phyloP scores from a whole-genome alignment of 2,888 invertebrate genomes.

The Melanostoma scalare region DNA sequence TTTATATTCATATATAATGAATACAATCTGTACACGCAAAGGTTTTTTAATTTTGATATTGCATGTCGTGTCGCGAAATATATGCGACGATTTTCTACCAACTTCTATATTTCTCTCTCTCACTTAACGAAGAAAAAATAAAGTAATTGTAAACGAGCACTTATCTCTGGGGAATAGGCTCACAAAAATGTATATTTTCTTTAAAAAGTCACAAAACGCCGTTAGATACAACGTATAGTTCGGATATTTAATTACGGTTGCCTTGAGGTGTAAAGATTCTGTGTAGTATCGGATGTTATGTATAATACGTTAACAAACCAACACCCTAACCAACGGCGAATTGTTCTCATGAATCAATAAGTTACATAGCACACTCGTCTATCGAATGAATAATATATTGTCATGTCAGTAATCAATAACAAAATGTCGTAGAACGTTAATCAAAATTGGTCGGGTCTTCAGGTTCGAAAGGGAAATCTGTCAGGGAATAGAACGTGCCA shows the following conservation, averaged over 20 bases:
- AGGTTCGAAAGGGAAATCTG: too few relatives aligned
- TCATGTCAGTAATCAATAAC: too few relatives aligned
- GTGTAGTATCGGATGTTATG: too few relatives aligned
- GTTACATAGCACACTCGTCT: background rate
- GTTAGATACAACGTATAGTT: background rate
- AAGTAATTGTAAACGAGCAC: background rate
- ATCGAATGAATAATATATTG: too few relatives aligned
- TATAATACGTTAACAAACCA: background rate
- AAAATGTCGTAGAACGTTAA: too few relatives aligned
- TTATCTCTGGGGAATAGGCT: too few relatives aligned
- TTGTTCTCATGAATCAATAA: background rate
- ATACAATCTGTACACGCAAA: conserved; percentile 76
- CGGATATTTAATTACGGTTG: conserved; percentile 1
- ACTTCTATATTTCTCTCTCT: conserved; percentile 20
- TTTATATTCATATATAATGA: conserved; percentile 11
- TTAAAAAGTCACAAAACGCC: too few relatives aligned
- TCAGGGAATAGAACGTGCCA: too few relatives aligned
- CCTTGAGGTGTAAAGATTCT: background rate
- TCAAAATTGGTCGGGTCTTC: too few relatives aligned
- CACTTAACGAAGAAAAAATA: background rate
- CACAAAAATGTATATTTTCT: too few relatives aligned
- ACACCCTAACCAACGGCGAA: background rate
- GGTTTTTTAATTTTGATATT: conserved; percentile 78
- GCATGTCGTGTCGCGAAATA: conserved; percentile 76
- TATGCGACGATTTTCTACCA: conserved; percentile 49